Evolutionary conservation across 2,797 vertebrate species (phyloP), one percentile per base, ranked within the genome.

Genomic region (Nyctalus aviator): DNA sequence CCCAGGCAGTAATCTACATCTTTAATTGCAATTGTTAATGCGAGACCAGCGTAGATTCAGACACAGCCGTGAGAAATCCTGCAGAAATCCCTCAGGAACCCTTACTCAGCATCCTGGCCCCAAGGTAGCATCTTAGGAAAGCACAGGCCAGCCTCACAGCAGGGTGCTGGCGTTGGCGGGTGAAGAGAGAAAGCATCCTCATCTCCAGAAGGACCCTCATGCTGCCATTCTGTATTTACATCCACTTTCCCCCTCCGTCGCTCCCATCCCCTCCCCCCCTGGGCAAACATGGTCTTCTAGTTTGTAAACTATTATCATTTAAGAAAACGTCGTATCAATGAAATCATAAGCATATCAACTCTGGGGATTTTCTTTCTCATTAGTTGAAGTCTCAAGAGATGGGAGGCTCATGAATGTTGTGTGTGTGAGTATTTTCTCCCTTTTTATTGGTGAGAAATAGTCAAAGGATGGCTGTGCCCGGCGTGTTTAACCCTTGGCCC

Each of bases 141-240:
- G 30, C 7, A 0, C 23, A 9, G 5, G 2, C 3, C n/a, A n/a
- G 17, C 2, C 7, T 23, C 77, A 8, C 25, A 21, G 11, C 20
- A 18, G 13, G 23, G 48, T 0, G 1, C 13, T 17, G 11, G 21
- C 6, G 6, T 1, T 5, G 23, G 5, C 7, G 9, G 4, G 15
- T 32, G 15, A 37, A 53, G 32, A 57, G 7, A 30, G 4, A 21
- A 37, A n/a, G 23, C 3, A 21, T 27, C 6, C 15, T 11, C 25
- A 8, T 62, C 20, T 62, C 11, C 7, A 3, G 4, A 17, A 6
- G 6, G 20, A 13, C 13, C 17, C 25, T 64, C 27, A 0, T 8
- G 20, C 5, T 8, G 3, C 48, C 15, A 1, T 18, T 68, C 12
- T 10, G 3, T 21, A 27, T 8, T 5, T 8, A 12, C 8, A 41